These are phyloP conservation scores for Apantesis nais DNA, from an alignment of 2,888 invertebrate species.

Conservation along the genomic window DNA sequence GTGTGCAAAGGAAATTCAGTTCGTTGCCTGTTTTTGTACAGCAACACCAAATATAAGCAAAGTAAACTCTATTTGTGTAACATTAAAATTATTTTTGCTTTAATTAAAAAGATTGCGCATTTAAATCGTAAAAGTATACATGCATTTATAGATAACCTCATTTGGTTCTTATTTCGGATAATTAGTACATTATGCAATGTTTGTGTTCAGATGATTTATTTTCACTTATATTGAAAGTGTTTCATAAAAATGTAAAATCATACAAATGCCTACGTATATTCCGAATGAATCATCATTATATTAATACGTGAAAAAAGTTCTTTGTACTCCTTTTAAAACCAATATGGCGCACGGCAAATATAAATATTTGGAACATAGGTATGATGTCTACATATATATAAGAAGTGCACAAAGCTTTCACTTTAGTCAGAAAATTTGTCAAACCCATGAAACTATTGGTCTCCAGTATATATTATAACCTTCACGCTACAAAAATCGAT, in stretches of 20 bases:
- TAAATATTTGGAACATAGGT: no score
- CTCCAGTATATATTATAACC: no score
- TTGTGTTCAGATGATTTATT: neutral
- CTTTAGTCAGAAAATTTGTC: no score
- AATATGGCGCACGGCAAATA: no score
- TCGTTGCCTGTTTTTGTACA: slow-evolving; percentile 54
- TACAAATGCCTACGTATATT: no score
- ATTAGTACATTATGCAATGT: neutral
- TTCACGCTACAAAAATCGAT: no score
- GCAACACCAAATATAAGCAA: slow-evolving; percentile 14
- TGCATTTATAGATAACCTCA: slow-evolving; percentile 9
- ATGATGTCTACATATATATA: no score
- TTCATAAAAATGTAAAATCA: neutral
- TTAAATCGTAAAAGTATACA: neutral
- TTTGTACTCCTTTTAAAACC: no score
- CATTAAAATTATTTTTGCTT: slow-evolving; percentile 16
- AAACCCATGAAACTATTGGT: no score
- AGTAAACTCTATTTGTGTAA: slow-evolving; percentile 16
- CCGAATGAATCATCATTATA: no score
- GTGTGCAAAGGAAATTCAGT: slow-evolving; percentile 57
- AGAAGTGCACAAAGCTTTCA: no score
- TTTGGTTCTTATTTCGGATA: neutral
- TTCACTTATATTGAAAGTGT: neutral
- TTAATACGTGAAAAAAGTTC: no score
- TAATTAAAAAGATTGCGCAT: neutral